Conservation (phyloP, 2,888 invertebrate species). For the Leptinotarsa tumamoca region DNA sequence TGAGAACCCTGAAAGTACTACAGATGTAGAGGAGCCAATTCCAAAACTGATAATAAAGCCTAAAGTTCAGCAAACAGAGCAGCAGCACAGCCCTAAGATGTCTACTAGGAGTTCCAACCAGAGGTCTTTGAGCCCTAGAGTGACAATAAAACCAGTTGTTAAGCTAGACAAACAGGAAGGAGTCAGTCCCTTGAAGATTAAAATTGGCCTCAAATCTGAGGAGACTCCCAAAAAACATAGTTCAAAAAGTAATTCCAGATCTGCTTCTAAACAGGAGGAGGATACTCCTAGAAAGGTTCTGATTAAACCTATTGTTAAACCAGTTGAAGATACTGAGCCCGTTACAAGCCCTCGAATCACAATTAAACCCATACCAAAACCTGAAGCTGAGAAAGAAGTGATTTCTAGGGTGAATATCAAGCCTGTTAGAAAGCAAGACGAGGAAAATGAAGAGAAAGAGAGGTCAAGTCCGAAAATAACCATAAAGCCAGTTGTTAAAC, state of each 20-base stretch:
- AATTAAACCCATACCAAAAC: conserved; percentile 71
- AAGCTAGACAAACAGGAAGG: conserved; percentile 53
- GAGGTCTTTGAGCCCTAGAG: conserved; percentile 62
- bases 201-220: conserved; percentile 64
- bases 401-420: conserved; percentile 66
- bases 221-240: conserved; percentile 53
- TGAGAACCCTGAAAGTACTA: conserved; percentile 47
- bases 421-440: conserved; percentile 66
- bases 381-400: conserved; percentile 52
- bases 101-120: conserved; percentile 62
- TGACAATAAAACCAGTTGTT: conserved; percentile 64
- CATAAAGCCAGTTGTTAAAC: conserved; percentile 70
- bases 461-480: conserved; percentile 67
- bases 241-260: conserved; percentile 51
- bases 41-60: conserved; percentile 61
- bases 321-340: conserved; percentile 52
- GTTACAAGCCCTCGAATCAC: conserved; percentile 68
- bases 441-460: conserved; percentile 56
- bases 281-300: conserved; percentile 63
- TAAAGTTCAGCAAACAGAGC: conserved; percentile 52
- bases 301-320: conserved; percentile 67
- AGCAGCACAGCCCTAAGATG: conserved; percentile 65
- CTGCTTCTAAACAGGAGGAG: conserved; percentile 47
- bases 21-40: conserved; percentile 54
- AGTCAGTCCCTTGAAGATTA: conserved; percentile 62